These are phyloP conservation scores for Lithophane leautieri DNA, from an alignment of 2,888 invertebrate species.

Conservation along the genomic window DNA sequence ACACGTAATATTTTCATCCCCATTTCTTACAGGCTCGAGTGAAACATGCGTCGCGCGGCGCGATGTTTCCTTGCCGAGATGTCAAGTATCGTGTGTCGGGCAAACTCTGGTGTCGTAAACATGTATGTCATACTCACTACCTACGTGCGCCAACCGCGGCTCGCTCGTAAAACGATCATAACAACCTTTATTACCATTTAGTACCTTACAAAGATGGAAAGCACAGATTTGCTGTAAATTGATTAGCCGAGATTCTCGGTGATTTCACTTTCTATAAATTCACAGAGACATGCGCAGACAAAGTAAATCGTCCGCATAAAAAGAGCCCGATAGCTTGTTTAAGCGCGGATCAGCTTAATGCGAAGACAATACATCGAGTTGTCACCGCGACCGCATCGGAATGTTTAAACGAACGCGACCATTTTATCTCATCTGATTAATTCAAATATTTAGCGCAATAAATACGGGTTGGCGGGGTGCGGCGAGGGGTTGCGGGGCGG, in stretches of 20 bases:
- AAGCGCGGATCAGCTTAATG: conserved; percentile 79
- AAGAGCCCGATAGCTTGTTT: conserved; percentile 81
- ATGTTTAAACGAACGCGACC: conserved; percentile 87
- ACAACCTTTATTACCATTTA: conserved; percentile 74
- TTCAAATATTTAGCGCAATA: conserved; percentile 90
- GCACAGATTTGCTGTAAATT: conserved; percentile 67
- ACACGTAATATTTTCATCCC: conserved; percentile 84
- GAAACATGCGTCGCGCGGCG: conserved; percentile 81
- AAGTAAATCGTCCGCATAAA: conserved; percentile 71
- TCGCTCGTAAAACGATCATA: conserved; percentile 84
- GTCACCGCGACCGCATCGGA: conserved; percentile 89
- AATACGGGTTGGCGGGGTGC: conserved; percentile 79
- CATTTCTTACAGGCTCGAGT: conserved; percentile 80
- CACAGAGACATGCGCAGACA: conserved; percentile 55
- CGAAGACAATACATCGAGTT: conserved; percentile 89
- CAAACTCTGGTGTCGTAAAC: conserved; percentile 84
- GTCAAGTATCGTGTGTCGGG: conserved; percentile 87
- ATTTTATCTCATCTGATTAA: conserved; percentile 90
- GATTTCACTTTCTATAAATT: conserved; percentile 65
- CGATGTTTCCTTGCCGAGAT: conserved; percentile 81
- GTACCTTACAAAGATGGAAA: conserved; percentile 69
- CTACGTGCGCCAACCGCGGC: conserved; percentile 78
- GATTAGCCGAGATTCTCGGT: conserved; percentile 62
- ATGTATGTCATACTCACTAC: conserved; percentile 83
- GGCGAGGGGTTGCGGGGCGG: conserved; percentile 72